Evolutionary conservation across 2,797 vertebrate species (phyloP).

Genomic region (Cyprinella venusta): DNA sequence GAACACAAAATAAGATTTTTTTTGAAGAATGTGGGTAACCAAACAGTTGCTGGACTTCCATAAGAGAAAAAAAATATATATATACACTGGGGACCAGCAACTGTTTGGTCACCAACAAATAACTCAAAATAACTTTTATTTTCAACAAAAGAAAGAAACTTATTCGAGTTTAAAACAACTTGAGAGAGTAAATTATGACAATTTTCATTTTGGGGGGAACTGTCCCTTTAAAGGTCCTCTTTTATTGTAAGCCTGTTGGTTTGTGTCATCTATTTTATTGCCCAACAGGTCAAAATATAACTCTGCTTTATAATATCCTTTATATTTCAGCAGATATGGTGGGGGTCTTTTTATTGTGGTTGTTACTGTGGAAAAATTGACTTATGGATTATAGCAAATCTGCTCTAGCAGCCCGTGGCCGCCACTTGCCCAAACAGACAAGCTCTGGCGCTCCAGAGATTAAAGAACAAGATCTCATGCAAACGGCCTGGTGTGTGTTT

Average conservation of each 20-base stretch:
- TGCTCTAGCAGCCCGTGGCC: not conserved
- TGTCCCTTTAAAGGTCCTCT: not conserved
- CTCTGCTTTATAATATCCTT: not conserved
- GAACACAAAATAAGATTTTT: too few relatives aligned
- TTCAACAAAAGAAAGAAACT: too few relatives aligned
- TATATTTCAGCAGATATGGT: not conserved
- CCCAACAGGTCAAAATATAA: not conserved
- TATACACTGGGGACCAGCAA: too few relatives aligned
- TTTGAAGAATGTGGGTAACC: too few relatives aligned
- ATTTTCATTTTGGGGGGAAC: too few relatives aligned
- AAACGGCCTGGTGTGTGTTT: not conserved
- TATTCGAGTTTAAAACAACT: too few relatives aligned
- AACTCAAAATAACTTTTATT: too few relatives aligned
- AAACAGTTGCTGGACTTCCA: too few relatives aligned
- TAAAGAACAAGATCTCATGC: not conserved
- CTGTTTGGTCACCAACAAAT: too few relatives aligned
- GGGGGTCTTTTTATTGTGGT: not conserved
- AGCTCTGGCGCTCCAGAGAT: not conserved
- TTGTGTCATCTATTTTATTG: not conserved
- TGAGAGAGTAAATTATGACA: too few relatives aligned
- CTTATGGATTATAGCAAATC: constrained; percentile 15
- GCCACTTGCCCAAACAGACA: not conserved
- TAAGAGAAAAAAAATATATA: too few relatives aligned
- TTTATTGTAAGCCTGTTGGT: not conserved
- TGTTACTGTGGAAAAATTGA: constrained; percentile 7